Conservation (phyloP, 2,113 vertebrate species). For the Ciconia maguari region DNA sequence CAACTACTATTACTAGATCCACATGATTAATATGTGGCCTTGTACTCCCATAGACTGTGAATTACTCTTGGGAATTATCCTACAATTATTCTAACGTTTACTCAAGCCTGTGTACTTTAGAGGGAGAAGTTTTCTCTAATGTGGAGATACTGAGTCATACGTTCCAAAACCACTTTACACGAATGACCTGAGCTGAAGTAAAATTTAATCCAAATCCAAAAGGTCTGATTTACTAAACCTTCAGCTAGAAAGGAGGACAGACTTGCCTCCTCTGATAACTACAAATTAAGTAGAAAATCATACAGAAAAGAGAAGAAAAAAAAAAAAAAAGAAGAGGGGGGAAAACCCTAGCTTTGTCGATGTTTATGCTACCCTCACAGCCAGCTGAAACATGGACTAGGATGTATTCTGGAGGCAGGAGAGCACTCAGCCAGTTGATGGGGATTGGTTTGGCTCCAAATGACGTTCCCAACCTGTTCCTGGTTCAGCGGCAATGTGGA, state of each 20-base stretch:
- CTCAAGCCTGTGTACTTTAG: neutral
- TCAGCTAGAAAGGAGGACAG: neutral
- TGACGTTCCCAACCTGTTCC: neutral
- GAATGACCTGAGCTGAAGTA: neutral
- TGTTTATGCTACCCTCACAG: neutral
- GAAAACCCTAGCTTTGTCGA: neutral
- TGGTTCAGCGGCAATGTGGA: neutral
- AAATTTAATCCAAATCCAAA: neutral
- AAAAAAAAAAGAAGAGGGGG: accelerated
- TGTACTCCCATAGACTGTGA: neutral
- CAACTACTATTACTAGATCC: neutral
- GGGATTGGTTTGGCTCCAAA: neutral
- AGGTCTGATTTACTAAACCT: neutral
- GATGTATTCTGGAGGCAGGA: neutral
- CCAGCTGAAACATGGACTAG: neutral
- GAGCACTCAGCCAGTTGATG: neutral
- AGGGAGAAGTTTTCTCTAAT: neutral
- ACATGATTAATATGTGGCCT: neutral
- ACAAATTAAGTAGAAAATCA: neutral
- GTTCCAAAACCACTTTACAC: neutral
- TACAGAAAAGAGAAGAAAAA: neutral
- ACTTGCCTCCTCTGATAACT: neutral
- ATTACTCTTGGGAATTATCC: conserved; percentile 6
- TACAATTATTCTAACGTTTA: neutral
- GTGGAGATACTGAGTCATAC: conserved; percentile 16